These are phyloP conservation scores for Heliconius ismenius DNA, from an alignment of 2,888 invertebrate genomes.

Conservation along the genomic window DNA sequence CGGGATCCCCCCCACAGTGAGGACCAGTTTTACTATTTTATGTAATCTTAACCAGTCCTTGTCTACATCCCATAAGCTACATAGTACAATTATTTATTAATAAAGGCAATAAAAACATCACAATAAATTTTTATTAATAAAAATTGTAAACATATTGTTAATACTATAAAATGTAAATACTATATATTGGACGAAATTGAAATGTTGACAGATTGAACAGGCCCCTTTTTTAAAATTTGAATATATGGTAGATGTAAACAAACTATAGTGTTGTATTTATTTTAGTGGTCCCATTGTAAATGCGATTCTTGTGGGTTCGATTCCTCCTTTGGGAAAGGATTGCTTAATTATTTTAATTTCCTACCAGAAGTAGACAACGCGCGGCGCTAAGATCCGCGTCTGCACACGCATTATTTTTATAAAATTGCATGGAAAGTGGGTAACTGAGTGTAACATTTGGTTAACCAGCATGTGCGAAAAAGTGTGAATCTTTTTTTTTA, in stretches of 20 bases:
- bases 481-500: not conserved
- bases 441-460: not conserved
- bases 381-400: not conserved
- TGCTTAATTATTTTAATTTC: not conserved
- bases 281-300: conserved; percentile 11
- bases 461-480: not conserved
- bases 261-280: conserved; percentile 32
- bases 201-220: conserved; percentile 2
- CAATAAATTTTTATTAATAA: conserved; percentile 26
- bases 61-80: conserved; percentile 1
- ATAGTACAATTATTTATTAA: conserved; percentile 38
- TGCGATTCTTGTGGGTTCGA: too few species aligned
- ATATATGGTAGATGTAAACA: conserved; percentile 34
- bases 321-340: too few species aligned
- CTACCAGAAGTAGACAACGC: not conserved
- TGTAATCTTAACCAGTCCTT: not conserved
- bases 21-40: not conserved
- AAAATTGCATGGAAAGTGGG: too few species aligned
- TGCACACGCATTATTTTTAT: not conserved
- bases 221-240: conserved; percentile 5
- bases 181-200: conserved; percentile 38
- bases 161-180: conserved; percentile 35
- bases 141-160: conserved; percentile 29
- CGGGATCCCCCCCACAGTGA: too few species aligned
- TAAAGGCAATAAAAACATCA: conserved; percentile 41